Evolutionary conservation across 2,113 vertebrate species (phyloP), one percentile per base, ranked within the genome.

Genomic region (Nothocercus julius): DNA sequence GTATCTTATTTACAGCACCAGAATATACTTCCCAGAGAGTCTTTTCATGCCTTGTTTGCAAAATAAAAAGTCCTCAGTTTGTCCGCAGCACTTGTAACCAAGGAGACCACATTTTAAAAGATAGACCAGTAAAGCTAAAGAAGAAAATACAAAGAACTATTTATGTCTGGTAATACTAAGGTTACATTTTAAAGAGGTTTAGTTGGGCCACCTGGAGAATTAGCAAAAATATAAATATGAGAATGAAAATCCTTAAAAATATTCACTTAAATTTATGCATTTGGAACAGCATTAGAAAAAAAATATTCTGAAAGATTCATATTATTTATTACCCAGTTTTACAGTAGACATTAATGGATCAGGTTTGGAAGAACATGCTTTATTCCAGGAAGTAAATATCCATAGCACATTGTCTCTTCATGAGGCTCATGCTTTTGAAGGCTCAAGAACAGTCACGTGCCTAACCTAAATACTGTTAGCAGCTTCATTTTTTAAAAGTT

Each of bases 351-450:
- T 27, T 14, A 63, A 21, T 3, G 79, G 19, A 72, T 72, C 13
- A 44, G 4, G 2, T 38, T 45, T 80, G 25, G 7, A 92, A 70
- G 13, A 8, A 72, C 10, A 38, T 5, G n/a, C 38, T 54, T 51
- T 14, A 40, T 44, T 54, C 9, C 30, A 34, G 17, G 24, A 9
- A 24, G 14, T 34, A 32, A 53, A n/a, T 34, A 17, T 44, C 13
- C 18, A 53, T 9, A n/a, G 21, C 16, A 36, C 74, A 9, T 14
- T 34, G 30, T 64, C 17, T 13, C 21, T 42, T 34, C 17, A 24
- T 7, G 15, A 3, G 4, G 58, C 5, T 5, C 2, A 9, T 5
- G 4, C 0, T n/a, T 70, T 78, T 78, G 51, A 17, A 58, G 8
- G 3, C 36, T 34, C 19, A 44, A 77, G 62, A 70, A 30, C 0